These are phyloP conservation scores for Falco rusticolus DNA, from an alignment of 2,797 vertebrate genomes.

Conservation along the genomic window DNA sequence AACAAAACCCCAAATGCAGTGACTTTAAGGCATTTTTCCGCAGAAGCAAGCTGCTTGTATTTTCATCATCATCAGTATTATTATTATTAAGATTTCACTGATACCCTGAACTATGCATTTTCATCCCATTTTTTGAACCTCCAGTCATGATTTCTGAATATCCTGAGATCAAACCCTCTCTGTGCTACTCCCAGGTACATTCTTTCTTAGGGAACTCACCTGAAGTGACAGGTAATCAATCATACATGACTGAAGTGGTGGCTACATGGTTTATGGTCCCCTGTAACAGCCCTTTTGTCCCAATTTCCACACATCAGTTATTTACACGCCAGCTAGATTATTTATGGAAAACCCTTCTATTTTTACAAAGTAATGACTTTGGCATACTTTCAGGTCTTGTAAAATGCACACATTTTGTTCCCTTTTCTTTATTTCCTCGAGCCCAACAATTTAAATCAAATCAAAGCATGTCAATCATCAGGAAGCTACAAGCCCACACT, in stretches of 20 bases:
- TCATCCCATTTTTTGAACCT: background rate
- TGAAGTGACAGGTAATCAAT: background rate
- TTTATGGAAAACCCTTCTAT: background rate
- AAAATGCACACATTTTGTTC: background rate
- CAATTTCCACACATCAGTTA: background rate
- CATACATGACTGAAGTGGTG: background rate
- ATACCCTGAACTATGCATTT: background rate
- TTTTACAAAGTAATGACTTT: background rate
- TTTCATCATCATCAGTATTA: background rate
- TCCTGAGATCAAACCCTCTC: background rate
- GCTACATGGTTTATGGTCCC: fast-evolving
- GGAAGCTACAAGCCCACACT: background rate
- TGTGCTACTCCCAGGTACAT: background rate
- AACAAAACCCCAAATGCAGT: background rate
- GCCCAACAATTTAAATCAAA: background rate
- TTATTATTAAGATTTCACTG: background rate
- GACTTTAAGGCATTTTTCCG: background rate
- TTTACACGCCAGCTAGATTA: background rate
- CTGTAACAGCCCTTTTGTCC: background rate
- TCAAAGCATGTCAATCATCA: background rate
- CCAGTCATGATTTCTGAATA: background rate
- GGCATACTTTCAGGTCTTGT: background rate
- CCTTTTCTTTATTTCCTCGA: background rate
- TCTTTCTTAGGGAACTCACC: background rate
- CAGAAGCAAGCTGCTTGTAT: background rate